Base-by-base conservation (phyloP, 2,113 vertebrate species). In the Oreotragus oreotragus region DNA sequence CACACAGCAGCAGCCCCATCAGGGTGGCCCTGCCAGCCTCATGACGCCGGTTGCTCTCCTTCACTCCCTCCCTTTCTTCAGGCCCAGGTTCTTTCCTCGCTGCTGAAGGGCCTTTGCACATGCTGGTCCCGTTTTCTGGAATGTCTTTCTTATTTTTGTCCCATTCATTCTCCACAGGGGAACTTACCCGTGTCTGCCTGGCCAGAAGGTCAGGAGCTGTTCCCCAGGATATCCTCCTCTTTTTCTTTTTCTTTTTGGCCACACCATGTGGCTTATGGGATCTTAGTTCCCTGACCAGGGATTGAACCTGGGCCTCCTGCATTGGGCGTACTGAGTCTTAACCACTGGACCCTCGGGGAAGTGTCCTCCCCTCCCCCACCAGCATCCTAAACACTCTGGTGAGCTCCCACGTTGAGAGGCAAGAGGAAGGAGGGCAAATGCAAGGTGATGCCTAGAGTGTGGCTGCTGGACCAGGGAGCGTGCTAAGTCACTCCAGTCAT, bases 21-120 rank as follows among this genome's bases (percentile, higher is more conserved):
- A 79, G 49, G 76, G 45, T 30, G 70, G 36, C 33, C 23, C 23
- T 14, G 16, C 21, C 13, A 21, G 28, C 39, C 62, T 66, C 28
- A 0, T 19, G 5, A 16, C 19, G 12, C 33, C 16, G 45, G 27
- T 2, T 3, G 17, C 49, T 51, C 39, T n/a, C 4, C 45, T 17
- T 58, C 0, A 0, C 12, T 27, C 57, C 36, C 30, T 90, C 47
- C 16, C 28, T 28, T 16, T 77, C 73, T 58, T 7, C 13, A 27
- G n/a, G 9, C 4, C 17, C 0, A 2, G 60, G 39, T 7, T 45
- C 25, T 86, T 58, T 10, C 30, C 55, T 57, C 0, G 3, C 47
- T 88, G 33, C 53, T 19, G 0, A 19, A 62, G 70, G 85, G 36
- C 90, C 64, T 95, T 89, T 45, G 87, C 60, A 25, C 15, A 2